A percentile compares a stretch with the other conserved stretches of the same genome.
Conservation (phyloP, 2,797 vertebrate genomes). For the Enteromius anoplus region DNA sequence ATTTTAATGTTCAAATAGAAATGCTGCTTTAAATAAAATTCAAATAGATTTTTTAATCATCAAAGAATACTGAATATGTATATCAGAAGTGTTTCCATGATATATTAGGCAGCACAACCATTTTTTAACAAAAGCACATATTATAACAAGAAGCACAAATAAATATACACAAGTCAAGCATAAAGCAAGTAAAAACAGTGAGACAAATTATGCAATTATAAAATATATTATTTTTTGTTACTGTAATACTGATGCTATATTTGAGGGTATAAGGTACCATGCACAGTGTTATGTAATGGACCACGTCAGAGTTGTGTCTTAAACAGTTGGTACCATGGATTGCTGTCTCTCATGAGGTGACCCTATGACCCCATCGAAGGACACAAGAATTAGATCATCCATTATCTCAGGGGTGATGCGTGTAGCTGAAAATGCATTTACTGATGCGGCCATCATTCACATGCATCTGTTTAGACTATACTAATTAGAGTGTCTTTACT, state of each 20-base stretch:
- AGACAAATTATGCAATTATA: not conserved
- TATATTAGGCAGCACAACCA: not conserved
- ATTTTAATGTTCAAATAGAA: not conserved
- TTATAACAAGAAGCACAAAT: not conserved
- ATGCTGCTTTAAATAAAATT: not conserved
- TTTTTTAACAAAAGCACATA: not conserved
- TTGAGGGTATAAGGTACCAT: not conserved
- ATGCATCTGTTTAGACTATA: not conserved
- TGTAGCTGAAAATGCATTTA: not conserved
- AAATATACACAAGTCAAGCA: not conserved
- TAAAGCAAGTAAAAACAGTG: not conserved
- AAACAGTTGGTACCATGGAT: conserved; percentile 21
- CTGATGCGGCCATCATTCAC: not conserved
- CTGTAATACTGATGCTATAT: not conserved
- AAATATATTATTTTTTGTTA: not conserved
- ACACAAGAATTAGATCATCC: not conserved
- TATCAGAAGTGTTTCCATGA: not conserved
- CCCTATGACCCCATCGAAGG: conserved; percentile 7
- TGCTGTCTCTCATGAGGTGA: conserved; percentile 1
- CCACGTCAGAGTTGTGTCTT: not conserved
- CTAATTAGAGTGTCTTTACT: not conserved
- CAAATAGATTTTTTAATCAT: not conserved
- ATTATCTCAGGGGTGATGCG: conserved; percentile 8
- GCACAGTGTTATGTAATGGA: not conserved
- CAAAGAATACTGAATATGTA: not conserved